phyloP scores from a whole-genome alignment of 1,140 invertebrate genomes.

The Plodia interpunctella region DNA sequence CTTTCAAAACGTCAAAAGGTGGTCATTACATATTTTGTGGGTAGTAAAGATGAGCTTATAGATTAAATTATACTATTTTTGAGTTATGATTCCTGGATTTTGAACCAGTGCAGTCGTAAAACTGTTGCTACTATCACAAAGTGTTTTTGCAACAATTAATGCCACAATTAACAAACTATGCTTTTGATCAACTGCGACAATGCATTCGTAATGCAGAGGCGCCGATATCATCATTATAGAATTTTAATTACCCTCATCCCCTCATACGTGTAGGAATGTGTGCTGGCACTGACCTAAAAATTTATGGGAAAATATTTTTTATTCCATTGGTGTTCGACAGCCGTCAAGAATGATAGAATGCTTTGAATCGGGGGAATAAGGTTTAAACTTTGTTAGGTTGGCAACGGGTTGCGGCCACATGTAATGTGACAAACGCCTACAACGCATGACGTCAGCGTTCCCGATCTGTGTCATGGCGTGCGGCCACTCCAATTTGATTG shows the following conservation, averaged over 20 bases:
- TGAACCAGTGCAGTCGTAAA: background rate
- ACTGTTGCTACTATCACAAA: background rate
- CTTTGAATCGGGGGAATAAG: conserved; percentile 26
- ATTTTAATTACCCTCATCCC: conserved; percentile 67
- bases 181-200: conserved; percentile 29
- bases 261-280: conserved; percentile 58
- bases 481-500: conserved; percentile 34
- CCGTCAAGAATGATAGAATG: conserved; percentile 18
- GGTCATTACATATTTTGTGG: conserved; percentile 72
- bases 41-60: conserved; percentile 50
- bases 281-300: conserved; percentile 59
- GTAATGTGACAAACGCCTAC: conserved; percentile 49
- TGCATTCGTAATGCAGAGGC: conserved; percentile 32
- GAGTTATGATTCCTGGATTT: conserved; percentile 22
- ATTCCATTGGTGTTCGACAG: conserved; percentile 19
- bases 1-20: conserved; percentile 74
- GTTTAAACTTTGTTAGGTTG: conserved; percentile 22
- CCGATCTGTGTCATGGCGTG: conserved; percentile 40
- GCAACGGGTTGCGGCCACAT: conserved; percentile 25
- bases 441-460: conserved; percentile 43
- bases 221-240: conserved; percentile 56
- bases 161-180: conserved; percentile 12
- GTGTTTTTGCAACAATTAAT: conserved; percentile 19
- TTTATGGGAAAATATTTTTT: conserved; percentile 64
- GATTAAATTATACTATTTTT: conserved; percentile 42